Conservation (phyloP, 2,113 vertebrate genomes). For the Marmota monax region DNA sequence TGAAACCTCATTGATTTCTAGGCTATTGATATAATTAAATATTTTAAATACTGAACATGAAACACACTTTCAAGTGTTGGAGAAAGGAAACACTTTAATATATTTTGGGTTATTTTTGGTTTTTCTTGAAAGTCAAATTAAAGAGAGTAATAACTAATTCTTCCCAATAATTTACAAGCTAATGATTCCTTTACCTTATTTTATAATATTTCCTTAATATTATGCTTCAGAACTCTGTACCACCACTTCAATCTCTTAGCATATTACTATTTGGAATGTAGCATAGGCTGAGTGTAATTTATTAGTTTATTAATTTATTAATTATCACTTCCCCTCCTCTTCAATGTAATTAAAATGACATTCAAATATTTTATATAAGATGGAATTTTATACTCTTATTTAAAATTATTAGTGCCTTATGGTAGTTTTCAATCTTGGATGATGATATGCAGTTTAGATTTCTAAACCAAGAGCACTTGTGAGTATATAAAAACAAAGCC, state of each 20-base stretch:
- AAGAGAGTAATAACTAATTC: background rate
- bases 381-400: background rate
- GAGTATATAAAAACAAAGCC: background rate
- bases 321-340: background rate
- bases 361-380: background rate
- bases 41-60: background rate
- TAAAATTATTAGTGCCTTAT: too few relatives aligned
- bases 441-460: background rate
- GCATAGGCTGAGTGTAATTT: background rate
- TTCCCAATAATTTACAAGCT: background rate
- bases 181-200: background rate
- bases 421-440: too few relatives aligned
- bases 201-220: background rate
- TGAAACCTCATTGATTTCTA: background rate
- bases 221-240: background rate
- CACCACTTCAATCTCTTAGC: background rate
- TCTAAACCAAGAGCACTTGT: background rate
- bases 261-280: background rate
- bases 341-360: background rate
- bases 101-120: background rate
- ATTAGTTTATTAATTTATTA: background rate
- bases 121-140: background rate
- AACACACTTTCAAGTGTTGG: background rate
- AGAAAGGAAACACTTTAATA: background rate
- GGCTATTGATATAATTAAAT: background rate